Evolutionary conservation across 1,140 invertebrate genomes (phyloP).

Genomic region (Caenorhabditis tropicalis): DNA sequence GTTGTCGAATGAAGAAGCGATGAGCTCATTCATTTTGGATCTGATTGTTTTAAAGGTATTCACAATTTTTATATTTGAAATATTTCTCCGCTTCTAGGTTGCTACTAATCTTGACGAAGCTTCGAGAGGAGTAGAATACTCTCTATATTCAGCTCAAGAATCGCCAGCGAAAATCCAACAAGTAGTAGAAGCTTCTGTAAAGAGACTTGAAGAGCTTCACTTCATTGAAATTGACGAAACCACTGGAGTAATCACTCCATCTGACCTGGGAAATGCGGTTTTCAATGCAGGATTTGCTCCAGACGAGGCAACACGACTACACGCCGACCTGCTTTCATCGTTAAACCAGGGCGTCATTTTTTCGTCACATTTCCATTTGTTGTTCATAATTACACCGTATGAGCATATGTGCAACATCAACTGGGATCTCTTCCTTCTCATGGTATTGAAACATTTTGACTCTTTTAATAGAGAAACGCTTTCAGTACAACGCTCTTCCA

Average conservation of each 20-base stretch:
- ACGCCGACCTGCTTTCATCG: not conserved
- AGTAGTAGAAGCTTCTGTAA: constrained; percentile 20
- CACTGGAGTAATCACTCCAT: not conserved
- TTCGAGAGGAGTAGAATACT: constrained; percentile 19
- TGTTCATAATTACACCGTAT: constrained; percentile 57
- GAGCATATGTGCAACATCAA: constrained; percentile 54
- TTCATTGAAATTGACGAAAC: constrained; percentile 15
- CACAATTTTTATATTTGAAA: not conserved
- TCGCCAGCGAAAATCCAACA: not conserved
- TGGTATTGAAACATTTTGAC: not conserved
- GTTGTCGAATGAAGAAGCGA: constrained; percentile 32
- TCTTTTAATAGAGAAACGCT: not conserved
- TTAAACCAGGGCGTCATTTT: constrained; percentile 54
- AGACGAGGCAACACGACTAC: not conserved
- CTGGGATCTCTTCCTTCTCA: constrained; percentile 56
- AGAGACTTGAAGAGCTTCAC: constrained; percentile 36
- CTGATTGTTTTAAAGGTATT: constrained; percentile 62
- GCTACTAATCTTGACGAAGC: constrained; percentile 37
- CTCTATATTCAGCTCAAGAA: constrained; percentile 53
- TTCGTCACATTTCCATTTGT: constrained; percentile 57
- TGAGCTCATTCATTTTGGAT: constrained; percentile 64
- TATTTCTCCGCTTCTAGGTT: constrained; percentile 12
- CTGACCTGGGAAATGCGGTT: constrained; percentile 46
- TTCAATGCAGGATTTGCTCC: constrained; percentile 49
- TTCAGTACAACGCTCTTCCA: constrained; percentile 48